phyloP scores from a whole-genome alignment of 2,888 invertebrate genomes.

The Lathronympha strigana region DNA sequence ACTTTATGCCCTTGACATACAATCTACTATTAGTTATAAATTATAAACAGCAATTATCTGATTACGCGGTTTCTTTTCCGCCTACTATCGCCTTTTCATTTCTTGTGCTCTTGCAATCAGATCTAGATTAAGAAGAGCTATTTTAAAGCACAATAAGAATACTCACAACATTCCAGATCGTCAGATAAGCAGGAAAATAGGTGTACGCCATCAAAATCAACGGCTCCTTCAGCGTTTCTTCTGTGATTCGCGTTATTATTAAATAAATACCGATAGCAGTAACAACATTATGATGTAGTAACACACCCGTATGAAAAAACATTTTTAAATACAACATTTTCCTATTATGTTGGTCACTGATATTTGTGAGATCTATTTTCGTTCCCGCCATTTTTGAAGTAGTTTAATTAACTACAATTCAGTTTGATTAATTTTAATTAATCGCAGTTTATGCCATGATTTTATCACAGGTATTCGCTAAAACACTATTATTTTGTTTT shows the following conservation, averaged over 20 bases:
- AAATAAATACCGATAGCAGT: slow-evolving; percentile 5
- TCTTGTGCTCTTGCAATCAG: no score
- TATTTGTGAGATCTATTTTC: neutral
- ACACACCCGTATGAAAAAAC: neutral
- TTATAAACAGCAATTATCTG: no score
- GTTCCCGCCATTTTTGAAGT: slow-evolving; percentile 1
- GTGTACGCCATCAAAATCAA: slow-evolving; percentile 10
- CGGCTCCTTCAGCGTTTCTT: neutral
- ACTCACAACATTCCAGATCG: slow-evolving; percentile 36
- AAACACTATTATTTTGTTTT: no score
- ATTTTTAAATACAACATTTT: neutral
- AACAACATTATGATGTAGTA: neutral
- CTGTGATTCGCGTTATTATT: neutral
- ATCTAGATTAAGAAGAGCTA: no score
- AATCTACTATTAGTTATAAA: no score
- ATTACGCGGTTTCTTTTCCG: no score
- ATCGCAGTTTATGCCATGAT: neutral
- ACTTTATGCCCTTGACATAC: no score
- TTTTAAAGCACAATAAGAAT: neutral
- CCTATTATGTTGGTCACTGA: neutral
- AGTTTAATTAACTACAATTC: neutral
- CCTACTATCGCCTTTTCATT: no score
- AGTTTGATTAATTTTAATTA: neutral
- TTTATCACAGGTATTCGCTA: no score
- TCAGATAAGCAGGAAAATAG: slow-evolving; percentile 7